Evolutionary conservation across 2,888 invertebrate genomes (phyloP), one percentile per base, ranked within the genome.

Genomic region (Hyposoter dolosus): DNA sequence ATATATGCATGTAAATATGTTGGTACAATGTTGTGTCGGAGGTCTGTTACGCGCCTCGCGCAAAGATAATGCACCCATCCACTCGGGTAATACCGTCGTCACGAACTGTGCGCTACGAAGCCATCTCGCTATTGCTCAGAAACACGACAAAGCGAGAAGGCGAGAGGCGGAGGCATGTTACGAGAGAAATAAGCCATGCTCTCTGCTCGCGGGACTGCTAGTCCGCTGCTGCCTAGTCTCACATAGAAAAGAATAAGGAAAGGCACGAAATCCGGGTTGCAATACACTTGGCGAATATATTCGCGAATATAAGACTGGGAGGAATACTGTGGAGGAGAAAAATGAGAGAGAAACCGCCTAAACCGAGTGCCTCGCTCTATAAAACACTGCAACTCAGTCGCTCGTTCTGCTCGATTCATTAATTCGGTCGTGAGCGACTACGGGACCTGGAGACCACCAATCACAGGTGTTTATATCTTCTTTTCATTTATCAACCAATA

Each of bases 31-130:
- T 76, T 23, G 56, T 60, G 71, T 45, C 69, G 74, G 78, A 83
- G 82, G 85, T 83, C 87, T 81, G 83, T 88, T 88, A 82, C 79
- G 83, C 82, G 76, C 80, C 63, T 72, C 71, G 71, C 78, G 79
- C 86, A 80, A 79, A 87, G 88, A 88, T 88, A 88, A 89, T 89
- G 89, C 88, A 89, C 88, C 88, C 88, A 88, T 88, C 85, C 83
- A 85, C 83, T 68, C 83, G 83, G 71, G 53, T 87, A 88, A 89
- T 89, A 87, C 87, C 89, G 80, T 87, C 87, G 89, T 89, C 89
- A 89, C 89, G 89, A 89, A 88, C 45, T 81, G 56, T 83, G 83
- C 88, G 83, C 88, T 81, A 84, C 87, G 81, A 88, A 88, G 88
- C 88, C 88, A 88, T 84, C 84, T 63, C 79, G 53, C 56, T 66